Evolutionary conservation across 37 sponge, comb jelly and placozoan genomes (phyloP).

Genomic region (Corticium candelabrum): DNA sequence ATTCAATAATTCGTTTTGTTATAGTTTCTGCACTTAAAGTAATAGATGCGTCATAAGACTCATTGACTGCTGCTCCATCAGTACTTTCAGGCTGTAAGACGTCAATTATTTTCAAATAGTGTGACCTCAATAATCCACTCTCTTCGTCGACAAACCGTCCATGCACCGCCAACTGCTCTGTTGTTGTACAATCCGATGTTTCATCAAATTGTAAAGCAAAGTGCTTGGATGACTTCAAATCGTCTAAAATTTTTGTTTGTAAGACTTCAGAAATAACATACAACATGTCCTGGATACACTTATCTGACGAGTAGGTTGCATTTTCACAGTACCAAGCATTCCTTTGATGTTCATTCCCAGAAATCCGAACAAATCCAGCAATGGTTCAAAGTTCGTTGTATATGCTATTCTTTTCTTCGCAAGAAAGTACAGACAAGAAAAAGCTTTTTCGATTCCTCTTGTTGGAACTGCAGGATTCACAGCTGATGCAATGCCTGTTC

Average conservation of each 20-base stretch:
- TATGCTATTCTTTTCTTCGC: background rate
- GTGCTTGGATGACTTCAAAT: background rate
- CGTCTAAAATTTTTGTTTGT: background rate
- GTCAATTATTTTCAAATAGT: slow-evolving; percentile 22
- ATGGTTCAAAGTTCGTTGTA: background rate
- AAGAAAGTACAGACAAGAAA: background rate
- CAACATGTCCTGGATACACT: background rate
- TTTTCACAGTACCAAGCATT: background rate
- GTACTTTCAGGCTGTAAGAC: slow-evolving; percentile 15
- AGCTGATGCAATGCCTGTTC: background rate
- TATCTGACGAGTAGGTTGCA: background rate
- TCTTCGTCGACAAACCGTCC: slow-evolving; percentile 3
- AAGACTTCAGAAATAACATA: background rate
- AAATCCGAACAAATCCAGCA: background rate
- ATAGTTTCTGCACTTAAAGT: background rate
- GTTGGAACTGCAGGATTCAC: background rate
- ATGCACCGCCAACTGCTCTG: slow-evolving; percentile 29
- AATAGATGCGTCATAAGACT: background rate
- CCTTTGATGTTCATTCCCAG: background rate
- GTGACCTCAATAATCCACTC: slow-evolving; percentile 10
- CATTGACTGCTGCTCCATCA: too few species aligned
- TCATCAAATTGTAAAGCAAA: background rate
- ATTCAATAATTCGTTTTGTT: slow-evolving; percentile 2
- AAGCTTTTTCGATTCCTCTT: background rate
- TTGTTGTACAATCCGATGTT: slow-evolving; percentile 30